These are phyloP conservation scores for Hyperopisus bebe DNA, from an alignment of 2,113 vertebrate genomes.

Conservation along the genomic window DNA sequence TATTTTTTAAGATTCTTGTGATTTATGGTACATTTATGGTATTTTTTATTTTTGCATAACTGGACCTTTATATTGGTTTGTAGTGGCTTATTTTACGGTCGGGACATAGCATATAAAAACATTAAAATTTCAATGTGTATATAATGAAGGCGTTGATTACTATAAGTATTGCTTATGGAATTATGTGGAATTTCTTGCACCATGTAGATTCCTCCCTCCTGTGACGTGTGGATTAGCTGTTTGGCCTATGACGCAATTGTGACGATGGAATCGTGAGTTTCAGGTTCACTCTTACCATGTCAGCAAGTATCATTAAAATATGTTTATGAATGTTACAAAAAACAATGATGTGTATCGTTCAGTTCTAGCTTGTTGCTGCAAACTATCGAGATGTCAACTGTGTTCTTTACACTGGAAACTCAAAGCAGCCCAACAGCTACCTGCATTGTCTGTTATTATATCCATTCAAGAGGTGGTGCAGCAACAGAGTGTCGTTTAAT, in stretches of 20 bases:
- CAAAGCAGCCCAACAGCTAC: no score
- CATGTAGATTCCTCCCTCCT: neutral
- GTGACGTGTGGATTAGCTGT: neutral
- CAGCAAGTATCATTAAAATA: neutral
- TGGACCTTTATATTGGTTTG: neutral
- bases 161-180: neutral
- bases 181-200: no score
- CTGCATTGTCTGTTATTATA: no score
- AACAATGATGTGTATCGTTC: neutral
- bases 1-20: neutral
- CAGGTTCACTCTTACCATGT: neutral
- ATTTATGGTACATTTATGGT: neutral
- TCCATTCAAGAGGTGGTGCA: no score
- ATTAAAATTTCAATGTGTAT: neutral
- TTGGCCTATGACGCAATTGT: neutral
- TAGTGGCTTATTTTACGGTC: neutral
- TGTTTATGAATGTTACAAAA: neutral
- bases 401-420: no score
- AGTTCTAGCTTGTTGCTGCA: neutral
- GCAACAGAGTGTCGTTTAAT: no score
- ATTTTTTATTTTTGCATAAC: neutral
- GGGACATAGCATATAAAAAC: neutral
- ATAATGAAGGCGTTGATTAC: neutral
- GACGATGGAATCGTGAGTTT: neutral
- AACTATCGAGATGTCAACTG: neutral